These are phyloP conservation scores for Octonoba sinensis DNA, from an alignment of 2,888 invertebrate species.

Conservation along the genomic window DNA sequence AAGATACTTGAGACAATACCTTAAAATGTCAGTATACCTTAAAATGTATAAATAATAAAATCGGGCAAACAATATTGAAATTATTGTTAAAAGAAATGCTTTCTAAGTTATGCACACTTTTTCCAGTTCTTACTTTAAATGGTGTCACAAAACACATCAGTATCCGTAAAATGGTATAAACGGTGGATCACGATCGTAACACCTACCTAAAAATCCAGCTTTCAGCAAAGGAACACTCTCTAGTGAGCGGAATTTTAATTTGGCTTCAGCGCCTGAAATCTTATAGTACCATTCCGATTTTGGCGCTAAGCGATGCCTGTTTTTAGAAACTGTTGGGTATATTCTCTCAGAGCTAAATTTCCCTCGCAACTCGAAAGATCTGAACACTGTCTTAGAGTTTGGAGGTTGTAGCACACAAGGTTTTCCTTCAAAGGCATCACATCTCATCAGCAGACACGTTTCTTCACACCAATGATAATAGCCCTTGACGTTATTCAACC, in stretches of 20 bases:
- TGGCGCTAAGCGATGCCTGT: constrained; percentile 31
- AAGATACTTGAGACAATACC: too few relatives aligned
- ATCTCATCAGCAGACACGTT: constrained; percentile 42
- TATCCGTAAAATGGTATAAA: constrained; percentile 23
- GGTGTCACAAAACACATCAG: not conserved
- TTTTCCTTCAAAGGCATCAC: constrained; percentile 33
- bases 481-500: constrained; percentile 34
- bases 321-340: constrained; percentile 39
- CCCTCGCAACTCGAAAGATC: constrained; percentile 18
- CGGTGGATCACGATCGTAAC: constrained; percentile 32
- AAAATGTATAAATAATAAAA: too few relatives aligned
- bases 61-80: too few relatives aligned
- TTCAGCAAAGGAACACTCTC: constrained; percentile 28
- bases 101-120: too few relatives aligned
- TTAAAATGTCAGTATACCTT: too few relatives aligned
- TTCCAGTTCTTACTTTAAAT: too few relatives aligned
- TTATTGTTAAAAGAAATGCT: too few relatives aligned
- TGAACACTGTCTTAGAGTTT: constrained; percentile 38
- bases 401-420: constrained; percentile 26
- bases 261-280: constrained; percentile 2
- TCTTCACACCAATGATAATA: constrained; percentile 53
- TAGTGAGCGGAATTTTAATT: constrained; percentile 11
- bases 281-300: constrained; percentile 30
- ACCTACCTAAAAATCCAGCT: constrained; percentile 32
- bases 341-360: constrained; percentile 26